Base-by-base conservation (phyloP, 1,140 invertebrate genomes). In the Temnothorax longispinosus region DNA sequence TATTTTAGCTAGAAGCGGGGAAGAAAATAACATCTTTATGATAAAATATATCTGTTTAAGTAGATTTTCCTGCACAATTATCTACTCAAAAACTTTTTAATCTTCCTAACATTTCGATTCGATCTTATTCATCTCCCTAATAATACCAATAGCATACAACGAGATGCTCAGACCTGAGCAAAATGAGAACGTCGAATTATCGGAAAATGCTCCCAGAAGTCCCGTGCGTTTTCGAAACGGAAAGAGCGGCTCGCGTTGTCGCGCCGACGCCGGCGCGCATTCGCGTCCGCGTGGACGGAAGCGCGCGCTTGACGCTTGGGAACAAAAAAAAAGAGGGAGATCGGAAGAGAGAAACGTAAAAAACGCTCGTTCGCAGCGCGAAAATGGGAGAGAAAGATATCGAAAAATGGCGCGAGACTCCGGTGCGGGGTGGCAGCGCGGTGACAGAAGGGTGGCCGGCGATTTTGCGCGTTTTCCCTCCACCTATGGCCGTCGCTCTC, bases 401-500 rank as follows among this genome's bases (percentile, higher is more conserved):
- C 86, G 88, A 90, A 90, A 90, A 90, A 90, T 90, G 88, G 88
- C 89, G 89, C 85, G 52, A 47, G 41, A 82, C 78, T 67, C 60
- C 50, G 67, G 67, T 56, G 80, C 74, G 75, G 47, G 75, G 41
- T 76, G 41, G 71, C 32, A 60, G 62, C n/a, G 78, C 88, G 54
- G 32, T 84, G 80, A 84, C 27, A 84, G 69, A 84, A 84, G 80
- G 69, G 69, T 84, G 54, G 80, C 41, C 35, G 69, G 72, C 78
- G 89, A 90, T 90, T 90, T 90, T 90, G 88, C 89, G 89, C 89
- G 76, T 80, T 88, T 74, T 75, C 60, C 69, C 88, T 78, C 74
- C 56, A 77, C 62, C 78, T 86, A 90, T 90, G 89, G 88, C 88
- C 88, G 89, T 64, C 85, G 50, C 54, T 81, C 76, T 67, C 18